Conservation (phyloP, 2,113 vertebrate species). For the Clarias gariepinus region DNA sequence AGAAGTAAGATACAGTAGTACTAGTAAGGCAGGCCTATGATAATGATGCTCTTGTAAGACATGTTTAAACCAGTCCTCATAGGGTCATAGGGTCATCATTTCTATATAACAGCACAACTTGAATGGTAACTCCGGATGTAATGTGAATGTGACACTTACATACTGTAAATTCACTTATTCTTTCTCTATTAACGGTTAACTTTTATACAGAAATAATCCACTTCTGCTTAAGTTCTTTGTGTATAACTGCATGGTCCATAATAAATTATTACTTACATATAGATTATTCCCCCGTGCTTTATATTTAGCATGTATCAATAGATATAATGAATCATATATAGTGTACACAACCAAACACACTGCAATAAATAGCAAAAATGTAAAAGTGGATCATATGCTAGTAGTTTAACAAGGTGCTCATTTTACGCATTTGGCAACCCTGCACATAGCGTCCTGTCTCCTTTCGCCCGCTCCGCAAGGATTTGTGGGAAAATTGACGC, state of each 20-base stretch:
- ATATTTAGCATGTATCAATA: neutral
- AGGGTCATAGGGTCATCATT: no score
- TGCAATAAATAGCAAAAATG: neutral
- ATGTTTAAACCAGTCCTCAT: no score
- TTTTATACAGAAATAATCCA: neutral
- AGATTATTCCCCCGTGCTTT: neutral
- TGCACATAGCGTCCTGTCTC: neutral
- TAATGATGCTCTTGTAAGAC: no score
- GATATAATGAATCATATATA: neutral
- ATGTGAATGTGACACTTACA: no score
- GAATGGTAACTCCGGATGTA: no score
- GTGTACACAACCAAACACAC: neutral
- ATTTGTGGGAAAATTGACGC: slow-evolving; percentile 54
- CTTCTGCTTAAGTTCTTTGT: neutral
- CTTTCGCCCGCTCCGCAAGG: slow-evolving; percentile 22
- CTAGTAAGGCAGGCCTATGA: no score
- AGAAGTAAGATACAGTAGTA: no score
- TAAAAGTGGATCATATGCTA: neutral
- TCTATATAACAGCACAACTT: no score
- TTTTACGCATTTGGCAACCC: neutral
- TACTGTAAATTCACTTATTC: no score
- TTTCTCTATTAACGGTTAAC: no score
- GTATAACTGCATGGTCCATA: neutral
- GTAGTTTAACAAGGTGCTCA: no score
- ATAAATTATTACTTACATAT: neutral